A percentile compares a stretch with the other conserved stretches of the same genome.
Conservation (phyloP, 1,140 invertebrate species). For the Pseudobourletiella spinata region DNA sequence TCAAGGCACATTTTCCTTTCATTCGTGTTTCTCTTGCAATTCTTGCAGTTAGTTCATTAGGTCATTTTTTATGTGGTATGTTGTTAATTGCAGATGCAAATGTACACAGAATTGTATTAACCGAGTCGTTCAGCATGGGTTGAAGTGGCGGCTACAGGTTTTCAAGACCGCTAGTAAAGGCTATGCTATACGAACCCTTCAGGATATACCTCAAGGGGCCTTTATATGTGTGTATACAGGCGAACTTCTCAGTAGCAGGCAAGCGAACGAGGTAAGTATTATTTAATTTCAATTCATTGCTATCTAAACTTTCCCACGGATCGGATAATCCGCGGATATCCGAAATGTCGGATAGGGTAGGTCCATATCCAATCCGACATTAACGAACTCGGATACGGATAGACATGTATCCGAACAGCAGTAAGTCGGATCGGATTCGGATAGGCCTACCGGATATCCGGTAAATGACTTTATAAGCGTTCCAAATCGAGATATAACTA, state of each 20-base stretch:
- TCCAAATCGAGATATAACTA: too few relatives aligned
- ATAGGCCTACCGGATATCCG: too few relatives aligned
- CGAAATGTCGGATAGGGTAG: too few relatives aligned
- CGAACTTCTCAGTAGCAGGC: conserved; percentile 77
- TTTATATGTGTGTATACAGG: conserved; percentile 96
- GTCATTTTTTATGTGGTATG: not conserved
- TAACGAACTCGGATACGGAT: too few relatives aligned
- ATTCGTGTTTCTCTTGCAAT: too few relatives aligned
- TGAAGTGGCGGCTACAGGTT: conserved; percentile 73
- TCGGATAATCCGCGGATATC: too few relatives aligned
- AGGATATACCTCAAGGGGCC: conserved; percentile 84
- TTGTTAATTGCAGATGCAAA: conserved; percentile 53
- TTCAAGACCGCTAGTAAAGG: conserved; percentile 55
- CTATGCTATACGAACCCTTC: conserved; percentile 89
- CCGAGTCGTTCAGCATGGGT: conserved; percentile 74
- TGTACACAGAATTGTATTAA: conserved; percentile 73
- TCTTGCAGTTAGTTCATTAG: not conserved
- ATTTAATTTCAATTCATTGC: not conserved
- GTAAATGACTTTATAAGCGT: too few relatives aligned
- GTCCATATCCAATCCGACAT: too few relatives aligned
- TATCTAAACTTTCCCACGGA: too few relatives aligned
- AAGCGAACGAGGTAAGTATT: conserved; percentile 58
- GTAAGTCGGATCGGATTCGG: too few relatives aligned
- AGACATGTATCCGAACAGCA: too few relatives aligned
- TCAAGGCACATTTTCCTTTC: too few relatives aligned